Conservation (phyloP, 2,888 invertebrate genomes). For the Smittia aterrima region DNA sequence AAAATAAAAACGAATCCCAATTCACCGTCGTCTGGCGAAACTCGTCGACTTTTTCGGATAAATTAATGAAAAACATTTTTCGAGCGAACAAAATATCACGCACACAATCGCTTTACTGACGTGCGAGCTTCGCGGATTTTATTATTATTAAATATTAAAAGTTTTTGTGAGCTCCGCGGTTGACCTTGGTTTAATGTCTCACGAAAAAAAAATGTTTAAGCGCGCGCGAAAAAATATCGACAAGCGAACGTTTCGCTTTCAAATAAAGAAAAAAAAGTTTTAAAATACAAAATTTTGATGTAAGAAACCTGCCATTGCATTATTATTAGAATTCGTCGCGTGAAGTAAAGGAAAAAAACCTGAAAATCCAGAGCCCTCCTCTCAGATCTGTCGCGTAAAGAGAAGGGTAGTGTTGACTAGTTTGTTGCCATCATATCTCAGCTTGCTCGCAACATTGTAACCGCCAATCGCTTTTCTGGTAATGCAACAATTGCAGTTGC, state of each 20-base stretch:
- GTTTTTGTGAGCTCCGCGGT: slow-evolving; percentile 29
- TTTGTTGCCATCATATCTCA: not conserved
- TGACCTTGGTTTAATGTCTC: slow-evolving; percentile 42
- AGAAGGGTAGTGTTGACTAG: not conserved
- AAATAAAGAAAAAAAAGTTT: slow-evolving; percentile 18
- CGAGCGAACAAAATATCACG: slow-evolving; percentile 18
- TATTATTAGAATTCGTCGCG: slow-evolving; percentile 34
- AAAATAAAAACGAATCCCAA: no score
- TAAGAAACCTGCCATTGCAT: slow-evolving; percentile 27
- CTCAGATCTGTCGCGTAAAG: not conserved
- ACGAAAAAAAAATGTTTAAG: slow-evolving; percentile 36
- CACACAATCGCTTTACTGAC: slow-evolving; percentile 19
- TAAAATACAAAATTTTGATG: slow-evolving; percentile 13
- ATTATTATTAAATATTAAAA: slow-evolving; percentile 38
- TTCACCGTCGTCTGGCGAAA: no score
- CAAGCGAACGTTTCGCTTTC: slow-evolving; percentile 9
- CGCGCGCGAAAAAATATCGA: slow-evolving; percentile 37
- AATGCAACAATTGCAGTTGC: slow-evolving; percentile 24
- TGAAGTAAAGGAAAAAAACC: slow-evolving; percentile 1
- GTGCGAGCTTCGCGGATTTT: slow-evolving; percentile 22
- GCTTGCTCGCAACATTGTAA: slow-evolving; percentile 5
- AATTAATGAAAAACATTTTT: not conserved
- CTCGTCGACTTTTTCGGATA: slow-evolving; percentile 21
- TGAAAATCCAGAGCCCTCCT: not conserved
- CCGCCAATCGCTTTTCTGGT: not conserved